Percentiles rank a stretch among this genome's conserved stretches.
These are phyloP conservation scores for Scleropages formosus DNA, from an alignment of 2,797 vertebrate genomes.

Conservation along the genomic window DNA sequence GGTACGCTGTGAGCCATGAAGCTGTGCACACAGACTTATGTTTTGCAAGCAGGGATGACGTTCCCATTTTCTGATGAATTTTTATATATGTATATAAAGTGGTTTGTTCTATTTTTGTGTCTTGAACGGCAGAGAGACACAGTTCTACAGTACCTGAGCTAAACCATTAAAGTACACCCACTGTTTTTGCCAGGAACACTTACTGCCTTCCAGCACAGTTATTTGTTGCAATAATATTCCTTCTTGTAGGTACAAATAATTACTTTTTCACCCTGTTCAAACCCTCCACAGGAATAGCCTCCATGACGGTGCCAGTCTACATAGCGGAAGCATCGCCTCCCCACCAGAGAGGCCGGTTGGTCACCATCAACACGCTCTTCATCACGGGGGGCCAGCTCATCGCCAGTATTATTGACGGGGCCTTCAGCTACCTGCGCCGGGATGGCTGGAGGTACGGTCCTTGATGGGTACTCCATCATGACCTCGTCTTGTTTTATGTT, in stretches of 20 bases:
- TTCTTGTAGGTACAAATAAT: neutral
- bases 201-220: too few relatives aligned
- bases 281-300: slow-evolving; percentile 80
- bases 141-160: too few relatives aligned
- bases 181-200: neutral
- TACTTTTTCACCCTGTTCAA: slow-evolving; percentile 35
- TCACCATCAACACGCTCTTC: slow-evolving; percentile 95
- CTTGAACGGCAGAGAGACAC: too few relatives aligned
- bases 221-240: neutral
- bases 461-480: neutral
- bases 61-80: slow-evolving; percentile 51
- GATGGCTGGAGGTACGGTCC: slow-evolving; percentile 89
- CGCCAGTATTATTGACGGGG: slow-evolving; percentile 88
- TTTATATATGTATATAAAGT: slow-evolving; percentile 29
- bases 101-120: too few relatives aligned
- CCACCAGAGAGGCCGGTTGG: slow-evolving; percentile 88
- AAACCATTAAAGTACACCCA: slow-evolving; percentile 1
- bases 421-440: slow-evolving; percentile 90
- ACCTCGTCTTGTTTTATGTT: neutral
- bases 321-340: slow-evolving; percentile 93
- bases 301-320: slow-evolving; percentile 96
- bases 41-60: slow-evolving; percentile 56
- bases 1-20: slow-evolving; percentile 62
- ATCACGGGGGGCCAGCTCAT: slow-evolving; percentile 95
- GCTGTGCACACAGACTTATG: slow-evolving; percentile 62